Evolutionary conservation across 2,113 vertebrate species (phyloP).

Genomic region (Sus scrofa): T2T-Sscrofa CM000829.6:31978001-31978500

Average conservation of each 20-base stretch:
- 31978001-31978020: conserved; percentile 79
- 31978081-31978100: conserved; percentile 80
- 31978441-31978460: too few species aligned
- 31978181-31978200: conserved; percentile 5
- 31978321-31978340: background rate
- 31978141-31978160: conserved; percentile 49
- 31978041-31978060: conserved; percentile 80
- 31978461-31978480: too few species aligned
- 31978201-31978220: background rate
- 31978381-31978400: too few species aligned
- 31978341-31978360: background rate
- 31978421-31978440: too few species aligned
- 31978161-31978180: conserved; percentile 26
- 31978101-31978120: conserved; percentile 78
- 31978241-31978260: too few species aligned
- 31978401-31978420: too few species aligned
- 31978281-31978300: background rate
- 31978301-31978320: background rate
- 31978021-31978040: conserved; percentile 76
- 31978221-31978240: background rate
- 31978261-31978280: background rate
- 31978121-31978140: conserved; percentile 40
- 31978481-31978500: too few species aligned
- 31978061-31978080: conserved; percentile 84
- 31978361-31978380: background rate